Evolutionary conservation across 2,113 vertebrate genomes (phyloP).

Genomic region (Cryptotis parvus): DNA sequence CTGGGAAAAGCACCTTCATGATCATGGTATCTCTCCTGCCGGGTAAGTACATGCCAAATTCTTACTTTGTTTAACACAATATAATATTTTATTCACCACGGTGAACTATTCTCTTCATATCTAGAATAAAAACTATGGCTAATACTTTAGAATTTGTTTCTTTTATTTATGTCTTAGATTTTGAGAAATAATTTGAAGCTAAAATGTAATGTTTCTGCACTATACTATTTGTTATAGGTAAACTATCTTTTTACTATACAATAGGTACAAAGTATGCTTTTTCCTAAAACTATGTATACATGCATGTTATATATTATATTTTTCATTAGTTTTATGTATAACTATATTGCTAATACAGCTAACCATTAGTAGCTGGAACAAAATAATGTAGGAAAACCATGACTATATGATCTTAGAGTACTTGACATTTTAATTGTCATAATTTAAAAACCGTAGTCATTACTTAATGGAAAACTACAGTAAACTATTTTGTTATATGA

Average conservation of each 20-base stretch:
- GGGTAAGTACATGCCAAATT: too few relatives aligned
- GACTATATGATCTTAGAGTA: background rate
- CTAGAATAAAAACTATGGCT: background rate
- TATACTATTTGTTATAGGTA: background rate
- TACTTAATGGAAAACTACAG: background rate
- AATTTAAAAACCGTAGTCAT: conserved; percentile 32
- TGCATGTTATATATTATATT: background rate
- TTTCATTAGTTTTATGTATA: too few relatives aligned
- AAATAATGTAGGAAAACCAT: background rate
- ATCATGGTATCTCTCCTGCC: too few relatives aligned
- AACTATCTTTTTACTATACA: background rate
- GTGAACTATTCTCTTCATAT: background rate
- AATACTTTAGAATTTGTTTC: too few relatives aligned
- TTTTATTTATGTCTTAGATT: too few relatives aligned
- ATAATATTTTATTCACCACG: too few relatives aligned
- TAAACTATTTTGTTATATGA: conserved; percentile 12
- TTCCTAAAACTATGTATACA: background rate
- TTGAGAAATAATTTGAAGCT: background rate
- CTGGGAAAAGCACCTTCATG: too few relatives aligned
- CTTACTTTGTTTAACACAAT: too few relatives aligned
- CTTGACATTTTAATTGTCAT: background rate
- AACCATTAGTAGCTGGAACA: background rate
- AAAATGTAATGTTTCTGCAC: background rate
- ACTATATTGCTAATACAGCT: too few relatives aligned
- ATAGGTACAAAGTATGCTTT: background rate